These are phyloP conservation scores for Tetheella fluctuosa DNA, from an alignment of 2,888 invertebrate genomes.

Conservation along the genomic window DNA sequence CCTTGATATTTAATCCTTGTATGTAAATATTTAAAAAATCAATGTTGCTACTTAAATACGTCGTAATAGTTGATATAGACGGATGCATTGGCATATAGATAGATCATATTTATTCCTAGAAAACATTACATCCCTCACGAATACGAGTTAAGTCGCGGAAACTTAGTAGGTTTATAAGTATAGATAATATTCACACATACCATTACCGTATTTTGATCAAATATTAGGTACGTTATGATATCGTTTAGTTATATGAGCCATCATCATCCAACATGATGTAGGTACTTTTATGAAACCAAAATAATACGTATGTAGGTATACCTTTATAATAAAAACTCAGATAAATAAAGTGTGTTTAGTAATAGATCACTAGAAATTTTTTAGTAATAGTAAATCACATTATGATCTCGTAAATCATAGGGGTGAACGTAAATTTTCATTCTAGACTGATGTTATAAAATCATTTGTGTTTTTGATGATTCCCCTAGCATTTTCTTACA, in stretches of 20 bases:
- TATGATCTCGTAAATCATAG: background rate
- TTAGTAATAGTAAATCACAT: conserved; percentile 3
- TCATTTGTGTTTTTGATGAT: background rate
- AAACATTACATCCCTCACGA: too few species aligned
- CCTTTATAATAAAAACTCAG: background rate
- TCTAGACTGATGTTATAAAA: background rate
- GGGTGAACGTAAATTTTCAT: background rate
- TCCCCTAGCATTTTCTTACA: background rate
- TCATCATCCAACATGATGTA: background rate
- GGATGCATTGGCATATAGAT: too few species aligned
- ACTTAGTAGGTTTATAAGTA: background rate
- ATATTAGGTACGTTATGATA: background rate
- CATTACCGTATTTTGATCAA: background rate
- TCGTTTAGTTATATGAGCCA: background rate
- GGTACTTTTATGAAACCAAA: conserved; percentile 2
- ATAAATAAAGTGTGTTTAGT: background rate
- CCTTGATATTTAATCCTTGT: too few species aligned
- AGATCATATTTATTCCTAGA: too few species aligned
- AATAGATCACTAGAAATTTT: background rate
- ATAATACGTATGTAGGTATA: background rate
- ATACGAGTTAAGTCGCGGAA: too few species aligned
- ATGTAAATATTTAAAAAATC: too few species aligned
- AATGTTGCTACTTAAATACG: too few species aligned
- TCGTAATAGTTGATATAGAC: too few species aligned
- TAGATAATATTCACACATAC: background rate